A percentile compares a stretch with the other conserved stretches of the same genome.
phyloP scores from a whole-genome alignment of 2,888 invertebrate genomes.

The Drosophila diplacantha region DNA sequence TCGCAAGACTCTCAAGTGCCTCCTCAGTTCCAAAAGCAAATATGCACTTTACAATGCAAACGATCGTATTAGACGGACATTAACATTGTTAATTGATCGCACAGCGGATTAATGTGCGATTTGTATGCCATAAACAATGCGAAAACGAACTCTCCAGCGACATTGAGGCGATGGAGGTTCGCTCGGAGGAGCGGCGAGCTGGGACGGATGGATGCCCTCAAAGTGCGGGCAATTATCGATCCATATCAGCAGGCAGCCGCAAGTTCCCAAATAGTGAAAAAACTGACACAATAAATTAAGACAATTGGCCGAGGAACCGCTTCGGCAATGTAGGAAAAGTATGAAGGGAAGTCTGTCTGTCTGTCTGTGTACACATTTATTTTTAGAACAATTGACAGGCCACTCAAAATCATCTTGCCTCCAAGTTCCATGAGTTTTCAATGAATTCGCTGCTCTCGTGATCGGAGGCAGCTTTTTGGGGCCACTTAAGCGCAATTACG shows the following conservation, averaged over 20 bases:
- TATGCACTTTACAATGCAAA: conserved; percentile 32
- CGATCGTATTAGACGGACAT: conserved; percentile 56
- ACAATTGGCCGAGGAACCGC: conserved; percentile 39
- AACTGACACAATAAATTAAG: conserved; percentile 45
- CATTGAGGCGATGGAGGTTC: conserved; percentile 15
- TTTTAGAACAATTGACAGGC: conserved; percentile 66
- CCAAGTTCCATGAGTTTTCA: conserved; percentile 46
- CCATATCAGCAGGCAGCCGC: conserved; percentile 37
- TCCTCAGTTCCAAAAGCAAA: conserved; percentile 1
- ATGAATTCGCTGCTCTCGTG: conserved; percentile 50
- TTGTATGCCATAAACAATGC: conserved; percentile 54
- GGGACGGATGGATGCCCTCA: conserved; percentile 14
- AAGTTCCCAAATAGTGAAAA: conserved; percentile 35
- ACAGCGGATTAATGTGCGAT: conserved; percentile 54
- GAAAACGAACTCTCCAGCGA: conserved; percentile 6
- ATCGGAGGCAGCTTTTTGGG: conserved; percentile 47
- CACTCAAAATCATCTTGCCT: conserved; percentile 49
- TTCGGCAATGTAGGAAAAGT: not conserved
- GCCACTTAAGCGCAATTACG: conserved; percentile 68
- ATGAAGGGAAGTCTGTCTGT: not conserved
- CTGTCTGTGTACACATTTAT: conserved; percentile 43
- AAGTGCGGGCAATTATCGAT: conserved; percentile 39
- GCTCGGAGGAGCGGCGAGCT: not conserved
- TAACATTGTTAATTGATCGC: conserved; percentile 63
- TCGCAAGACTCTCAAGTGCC: conserved; percentile 14